Evolutionary conservation across 1,140 invertebrate genomes (phyloP).

Genomic region (Halesus radiatus): DNA sequence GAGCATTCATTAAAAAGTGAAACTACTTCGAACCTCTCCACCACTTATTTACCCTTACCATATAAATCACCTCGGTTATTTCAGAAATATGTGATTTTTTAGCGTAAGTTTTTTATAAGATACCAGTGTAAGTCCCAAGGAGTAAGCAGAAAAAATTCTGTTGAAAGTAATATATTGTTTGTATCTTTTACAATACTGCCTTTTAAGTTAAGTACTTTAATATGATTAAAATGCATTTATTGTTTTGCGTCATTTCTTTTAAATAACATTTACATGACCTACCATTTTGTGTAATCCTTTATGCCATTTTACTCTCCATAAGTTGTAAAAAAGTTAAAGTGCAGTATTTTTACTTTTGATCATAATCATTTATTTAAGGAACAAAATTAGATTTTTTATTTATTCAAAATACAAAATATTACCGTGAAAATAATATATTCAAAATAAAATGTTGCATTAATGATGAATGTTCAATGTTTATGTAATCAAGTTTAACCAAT

Average conservation of each 20-base stretch:
- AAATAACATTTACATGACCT: slow-evolving; percentile 34
- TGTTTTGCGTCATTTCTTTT: slow-evolving; percentile 11
- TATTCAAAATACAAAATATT: slow-evolving; percentile 2
- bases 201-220: slow-evolving; percentile 15
- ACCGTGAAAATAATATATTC: slow-evolving; percentile 2
- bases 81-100: slow-evolving; percentile 35
- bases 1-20: not conserved
- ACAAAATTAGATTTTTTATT: not conserved
- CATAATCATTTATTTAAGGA: slow-evolving; percentile 1
- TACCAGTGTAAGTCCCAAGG: slow-evolving; percentile 23
- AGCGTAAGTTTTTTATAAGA: slow-evolving; percentile 37
- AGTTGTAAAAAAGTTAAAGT: not conserved
- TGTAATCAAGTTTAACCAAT: slow-evolving; percentile 35
- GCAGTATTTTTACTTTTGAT: not conserved
- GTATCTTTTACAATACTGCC: slow-evolving; percentile 9
- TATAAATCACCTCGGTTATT: not conserved
- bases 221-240: slow-evolving; percentile 20
- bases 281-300: not conserved
- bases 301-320: not conserved
- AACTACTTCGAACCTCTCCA: not conserved
- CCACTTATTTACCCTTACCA: not conserved
- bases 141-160: slow-evolving; percentile 10
- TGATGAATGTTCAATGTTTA: slow-evolving; percentile 36
- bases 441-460: slow-evolving; percentile 21
- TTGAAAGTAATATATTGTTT: slow-evolving; percentile 26